Base-by-base conservation (phyloP, 2,113 vertebrate genomes). In the Spilogale gracilis region DNA sequence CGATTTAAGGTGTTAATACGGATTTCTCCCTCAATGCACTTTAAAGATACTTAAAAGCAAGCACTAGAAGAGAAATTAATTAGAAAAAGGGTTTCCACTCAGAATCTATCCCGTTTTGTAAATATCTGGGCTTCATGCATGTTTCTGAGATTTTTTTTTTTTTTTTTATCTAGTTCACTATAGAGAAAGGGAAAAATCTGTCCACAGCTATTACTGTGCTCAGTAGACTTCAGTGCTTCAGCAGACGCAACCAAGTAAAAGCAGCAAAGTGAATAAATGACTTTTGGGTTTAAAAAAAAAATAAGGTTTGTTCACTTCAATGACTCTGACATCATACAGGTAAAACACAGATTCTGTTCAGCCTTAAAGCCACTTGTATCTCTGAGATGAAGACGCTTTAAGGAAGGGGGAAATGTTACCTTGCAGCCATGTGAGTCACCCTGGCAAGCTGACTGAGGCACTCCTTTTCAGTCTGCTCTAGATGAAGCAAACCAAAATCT, bases 381-480 rank as follows among this genome's bases (percentile, higher is more conserved):
- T n/a, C 43, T 89, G 32, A 54, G 43, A 74, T 67, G 52, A 97
- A 88, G 95, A 27, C 16, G 4, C 79, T 83, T 56, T 76, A 76
- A 95, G 93, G 48, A 93, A 74, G 18, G 43, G n/a, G 61, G 63
- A 88, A 48, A 73, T 25, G 58, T 87, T 93, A 95, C n/a, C 48
- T 98, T 85, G 48, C 60, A 3, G 96, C 74, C 67, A 98, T 92
- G 14, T 97, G 56, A 50, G 98, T 97, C 71, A 45, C 95, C 3
- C 2, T 87, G 83, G 89, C 38, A 63, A 98, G 96, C 73, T 98
- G 96, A 86, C 89, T 95, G 63, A 98, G 96, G 76, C 98, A 98
- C 6, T 98, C 97, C 88, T 97, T 98, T 95, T 97, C 95, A 2
- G 82, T 98, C 89, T 96, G 93, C 84, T 97, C 94, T 8, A 97